phyloP scores from a whole-genome alignment of 2,888 invertebrate species.

The Bhutanitis thaidina region DNA sequence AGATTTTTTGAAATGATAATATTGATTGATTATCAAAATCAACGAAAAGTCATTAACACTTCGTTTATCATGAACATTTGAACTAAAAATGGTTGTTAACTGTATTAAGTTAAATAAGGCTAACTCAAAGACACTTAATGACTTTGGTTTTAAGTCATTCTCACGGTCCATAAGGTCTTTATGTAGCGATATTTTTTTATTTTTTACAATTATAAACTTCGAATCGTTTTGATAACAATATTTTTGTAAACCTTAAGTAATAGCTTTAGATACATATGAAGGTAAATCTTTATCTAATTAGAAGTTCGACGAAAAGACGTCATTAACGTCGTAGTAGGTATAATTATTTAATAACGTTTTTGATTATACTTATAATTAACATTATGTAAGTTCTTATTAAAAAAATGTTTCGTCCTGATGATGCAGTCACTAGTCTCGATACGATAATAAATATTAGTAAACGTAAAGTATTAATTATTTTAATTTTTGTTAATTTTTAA shows the following conservation, averaged over 20 bases:
- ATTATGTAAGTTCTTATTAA: too few species aligned
- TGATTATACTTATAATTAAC: background rate
- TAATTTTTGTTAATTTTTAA: background rate
- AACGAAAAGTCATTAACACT: too few species aligned
- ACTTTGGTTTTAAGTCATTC: background rate
- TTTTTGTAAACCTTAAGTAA: background rate
- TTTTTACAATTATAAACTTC: background rate
- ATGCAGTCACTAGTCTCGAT: slow-evolving; percentile 8
- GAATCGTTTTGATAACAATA: slow-evolving; percentile 17
- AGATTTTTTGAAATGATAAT: too few species aligned
- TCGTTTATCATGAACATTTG: background rate
- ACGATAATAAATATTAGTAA: background rate
- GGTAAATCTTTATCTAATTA: too few species aligned
- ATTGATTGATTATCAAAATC: too few species aligned
- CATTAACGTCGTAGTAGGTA: too few species aligned
- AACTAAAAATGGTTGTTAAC: background rate
- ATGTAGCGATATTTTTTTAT: background rate
- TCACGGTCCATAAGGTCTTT: slow-evolving; percentile 1
- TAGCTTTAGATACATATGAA: background rate
- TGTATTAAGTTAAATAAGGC: background rate
- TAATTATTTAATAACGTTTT: too few species aligned
- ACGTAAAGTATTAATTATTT: background rate
- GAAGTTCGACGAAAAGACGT: background rate
- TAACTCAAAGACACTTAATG: background rate
- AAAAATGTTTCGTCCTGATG: background rate